These are phyloP conservation scores for Sebastes baramenuke DNA, from an alignment of 2,797 vertebrate genomes.

Conservation along the genomic window DNA sequence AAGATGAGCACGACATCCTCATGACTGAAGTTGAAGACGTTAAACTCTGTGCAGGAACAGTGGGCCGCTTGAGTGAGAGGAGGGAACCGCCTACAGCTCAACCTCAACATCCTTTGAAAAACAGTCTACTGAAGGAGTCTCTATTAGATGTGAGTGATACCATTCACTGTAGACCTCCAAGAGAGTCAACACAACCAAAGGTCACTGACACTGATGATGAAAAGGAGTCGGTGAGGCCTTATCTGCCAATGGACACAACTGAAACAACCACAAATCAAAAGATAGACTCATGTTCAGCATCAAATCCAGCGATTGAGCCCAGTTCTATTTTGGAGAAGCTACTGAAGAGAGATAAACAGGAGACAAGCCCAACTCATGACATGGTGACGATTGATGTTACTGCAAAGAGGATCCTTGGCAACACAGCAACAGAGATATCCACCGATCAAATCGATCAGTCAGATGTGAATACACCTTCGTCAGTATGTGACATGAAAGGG, in stretches of 20 bases:
- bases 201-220: slow-evolving; percentile 21
- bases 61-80: slow-evolving; percentile 56
- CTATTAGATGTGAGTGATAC: slow-evolving; percentile 53
- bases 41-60: slow-evolving; percentile 52
- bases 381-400: not conserved
- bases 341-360: slow-evolving; percentile 69
- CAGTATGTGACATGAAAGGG: not conserved
- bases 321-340: slow-evolving; percentile 78
- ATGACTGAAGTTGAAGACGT: slow-evolving; percentile 43
- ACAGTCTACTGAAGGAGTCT: slow-evolving; percentile 65
- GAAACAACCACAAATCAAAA: slow-evolving; percentile 13
- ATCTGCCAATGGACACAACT: slow-evolving; percentile 10
- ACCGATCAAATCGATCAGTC: slow-evolving; percentile 8
- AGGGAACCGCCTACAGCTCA: slow-evolving; percentile 61
- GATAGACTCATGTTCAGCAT: not conserved
- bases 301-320: slow-evolving; percentile 41
- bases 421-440: not conserved
- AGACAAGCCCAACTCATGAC: slow-evolving; percentile 22
- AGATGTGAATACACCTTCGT: not conserved
- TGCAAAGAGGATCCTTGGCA: not conserved
- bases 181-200: slow-evolving; percentile 29
- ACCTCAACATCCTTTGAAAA: slow-evolving; percentile 74
- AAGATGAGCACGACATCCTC: slow-evolving; percentile 36
- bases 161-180: slow-evolving; percentile 49
- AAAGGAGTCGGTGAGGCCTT: slow-evolving; percentile 13